phyloP scores from a whole-genome alignment of 2,888 invertebrate genomes.

The Chymomyza caudatula region DNA sequence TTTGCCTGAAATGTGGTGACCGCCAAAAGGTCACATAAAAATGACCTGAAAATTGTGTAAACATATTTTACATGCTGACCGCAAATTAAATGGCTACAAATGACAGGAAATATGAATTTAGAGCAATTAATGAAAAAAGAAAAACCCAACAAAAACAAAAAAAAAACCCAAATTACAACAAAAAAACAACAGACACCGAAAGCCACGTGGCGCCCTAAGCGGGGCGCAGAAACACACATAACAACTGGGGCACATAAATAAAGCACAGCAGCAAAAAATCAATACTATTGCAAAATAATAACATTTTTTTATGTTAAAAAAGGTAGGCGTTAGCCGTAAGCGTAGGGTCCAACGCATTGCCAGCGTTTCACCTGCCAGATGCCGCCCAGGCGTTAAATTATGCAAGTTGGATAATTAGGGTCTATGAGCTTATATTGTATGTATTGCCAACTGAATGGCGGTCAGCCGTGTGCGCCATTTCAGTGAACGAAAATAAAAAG shows the following conservation, averaged over 20 bases:
- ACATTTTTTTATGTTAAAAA: conserved; percentile 23
- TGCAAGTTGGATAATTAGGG: conserved; percentile 61
- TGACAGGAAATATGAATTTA: conserved; percentile 45
- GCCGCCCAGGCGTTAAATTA: conserved; percentile 40
- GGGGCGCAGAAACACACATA: neutral
- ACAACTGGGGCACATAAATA: neutral
- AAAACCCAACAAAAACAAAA: neutral
- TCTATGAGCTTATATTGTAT: conserved; percentile 19
- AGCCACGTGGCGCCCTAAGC: neutral
- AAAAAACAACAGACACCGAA: conserved; percentile 41
- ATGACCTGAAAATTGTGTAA: conserved; percentile 25
- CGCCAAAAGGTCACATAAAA: conserved; percentile 19
- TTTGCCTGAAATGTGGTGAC: neutral
- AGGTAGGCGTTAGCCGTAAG: conserved; percentile 31
- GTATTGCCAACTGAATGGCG: conserved; percentile 22
- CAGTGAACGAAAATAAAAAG: conserved; percentile 23
- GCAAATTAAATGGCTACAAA: conserved; percentile 44
- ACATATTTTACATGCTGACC: conserved; percentile 44
- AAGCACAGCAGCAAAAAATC: neutral
- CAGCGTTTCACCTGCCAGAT: neutral
- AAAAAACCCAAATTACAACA: neutral
- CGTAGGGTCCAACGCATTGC: neutral
- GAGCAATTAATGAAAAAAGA: conserved; percentile 43
- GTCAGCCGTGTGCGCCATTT: conserved; percentile 33
- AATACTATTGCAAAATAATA: conserved; percentile 50